phyloP scores from a whole-genome alignment of 2,888 invertebrate species.

The Adineta ricciae region DNA sequence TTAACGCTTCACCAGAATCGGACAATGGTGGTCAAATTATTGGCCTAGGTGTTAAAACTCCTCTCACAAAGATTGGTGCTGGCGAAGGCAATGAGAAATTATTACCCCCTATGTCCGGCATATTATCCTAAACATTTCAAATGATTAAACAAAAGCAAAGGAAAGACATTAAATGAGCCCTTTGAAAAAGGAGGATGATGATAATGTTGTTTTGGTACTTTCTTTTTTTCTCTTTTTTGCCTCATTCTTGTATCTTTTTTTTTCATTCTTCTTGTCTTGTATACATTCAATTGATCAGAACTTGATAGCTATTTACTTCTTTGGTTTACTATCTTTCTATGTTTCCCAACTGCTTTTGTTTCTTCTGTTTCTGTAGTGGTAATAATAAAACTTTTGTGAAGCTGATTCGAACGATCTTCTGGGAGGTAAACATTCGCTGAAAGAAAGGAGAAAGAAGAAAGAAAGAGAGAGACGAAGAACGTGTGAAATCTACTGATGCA shows the following conservation, averaged over 20 bases:
- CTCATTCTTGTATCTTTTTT: not conserved
- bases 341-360: not conserved
- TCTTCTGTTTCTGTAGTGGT: not conserved
- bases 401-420: not conserved
- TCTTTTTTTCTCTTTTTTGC: not conserved
- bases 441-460: not conserved
- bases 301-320: not conserved
- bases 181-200: not conserved
- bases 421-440: not conserved
- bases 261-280: not conserved
- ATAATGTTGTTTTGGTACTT: not conserved
- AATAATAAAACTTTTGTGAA: not conserved
- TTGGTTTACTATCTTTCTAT: not conserved
- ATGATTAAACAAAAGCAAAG: not conserved
- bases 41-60: not conserved
- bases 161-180: not conserved
- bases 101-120: not conserved
- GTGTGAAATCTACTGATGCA: not conserved
- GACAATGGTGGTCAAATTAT: not conserved
- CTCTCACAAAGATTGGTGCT: not conserved
- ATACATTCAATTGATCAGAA: not conserved
- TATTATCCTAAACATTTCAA: not conserved
- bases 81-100: slow-evolving; percentile 1
- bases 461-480: not conserved
- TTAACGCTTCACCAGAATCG: not conserved